Conservation (phyloP, 2,113 vertebrate genomes). For the Scortum barcoo region DNA sequence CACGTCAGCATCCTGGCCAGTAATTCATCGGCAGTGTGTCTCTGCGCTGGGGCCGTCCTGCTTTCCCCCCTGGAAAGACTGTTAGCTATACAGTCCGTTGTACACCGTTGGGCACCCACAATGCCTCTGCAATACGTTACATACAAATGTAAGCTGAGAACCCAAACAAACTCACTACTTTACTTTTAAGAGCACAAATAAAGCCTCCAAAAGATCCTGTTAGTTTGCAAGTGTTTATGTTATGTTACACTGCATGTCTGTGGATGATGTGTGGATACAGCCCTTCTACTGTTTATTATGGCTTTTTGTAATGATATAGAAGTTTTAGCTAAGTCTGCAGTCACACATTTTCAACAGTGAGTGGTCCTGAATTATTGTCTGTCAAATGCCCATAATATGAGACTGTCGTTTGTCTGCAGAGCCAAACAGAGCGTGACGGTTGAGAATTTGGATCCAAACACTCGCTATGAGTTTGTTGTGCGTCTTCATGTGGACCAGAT, state of each 20-base stretch:
- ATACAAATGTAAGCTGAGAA: slow-evolving; percentile 89
- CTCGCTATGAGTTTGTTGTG: slow-evolving; percentile 96
- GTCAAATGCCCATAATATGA: background rate
- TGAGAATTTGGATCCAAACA: slow-evolving; percentile 90
- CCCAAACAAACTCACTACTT: background rate
- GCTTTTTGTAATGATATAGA: background rate
- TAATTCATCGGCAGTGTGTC: slow-evolving; percentile 89
- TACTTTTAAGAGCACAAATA: background rate
- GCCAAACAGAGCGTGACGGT: slow-evolving; percentile 89
- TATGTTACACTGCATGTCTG: background rate
- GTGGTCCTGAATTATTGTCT: background rate
- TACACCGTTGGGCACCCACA: slow-evolving; percentile 92
- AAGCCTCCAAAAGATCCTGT: background rate
- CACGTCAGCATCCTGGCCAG: slow-evolving; percentile 89
- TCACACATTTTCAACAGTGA: background rate
- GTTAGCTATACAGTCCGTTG: slow-evolving; percentile 95
- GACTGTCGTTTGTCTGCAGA: slow-evolving; percentile 77
- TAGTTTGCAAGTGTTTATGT: background rate
- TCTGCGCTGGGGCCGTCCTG: slow-evolving; percentile 93
- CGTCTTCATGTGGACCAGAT: slow-evolving; percentile 94
- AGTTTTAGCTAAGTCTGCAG: background rate
- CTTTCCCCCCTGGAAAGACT: slow-evolving; percentile 88
- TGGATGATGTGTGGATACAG: background rate
- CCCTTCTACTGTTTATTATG: background rate
- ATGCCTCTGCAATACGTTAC: slow-evolving; percentile 91